These are phyloP conservation scores for Dryomyza anilis DNA, from an alignment of 2,888 invertebrate species.

Conservation along the genomic window DNA sequence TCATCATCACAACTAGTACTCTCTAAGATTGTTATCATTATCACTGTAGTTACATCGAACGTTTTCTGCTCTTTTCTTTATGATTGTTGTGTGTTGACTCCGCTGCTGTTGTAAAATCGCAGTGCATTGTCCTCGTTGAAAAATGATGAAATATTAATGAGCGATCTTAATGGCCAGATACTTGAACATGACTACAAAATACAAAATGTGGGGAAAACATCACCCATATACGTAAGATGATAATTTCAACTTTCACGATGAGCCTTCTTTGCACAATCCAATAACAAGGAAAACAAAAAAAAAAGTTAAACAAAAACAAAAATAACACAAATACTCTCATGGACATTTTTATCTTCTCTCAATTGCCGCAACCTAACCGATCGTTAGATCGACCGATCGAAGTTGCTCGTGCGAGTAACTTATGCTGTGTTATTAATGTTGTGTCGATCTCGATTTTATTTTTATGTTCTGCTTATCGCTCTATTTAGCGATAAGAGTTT, in stretches of 20 bases:
- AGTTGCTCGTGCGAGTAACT: no score
- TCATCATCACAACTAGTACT: no score
- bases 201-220: no score
- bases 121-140: slow-evolving; percentile 12
- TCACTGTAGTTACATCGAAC: background rate
- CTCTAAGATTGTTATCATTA: slow-evolving; percentile 27
- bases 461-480: no score
- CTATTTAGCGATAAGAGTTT: background rate
- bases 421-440: no score
- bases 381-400: background rate
- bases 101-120: background rate
- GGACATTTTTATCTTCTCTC: slow-evolving; percentile 15
- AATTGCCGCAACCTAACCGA: background rate
- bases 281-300: no score
- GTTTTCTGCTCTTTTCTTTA: background rate
- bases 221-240: slow-evolving; percentile 4
- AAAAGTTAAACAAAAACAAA: no score
- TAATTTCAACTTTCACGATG: slow-evolving; percentile 20
- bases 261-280: no score
- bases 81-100: background rate
- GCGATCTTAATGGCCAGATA: slow-evolving; percentile 17
- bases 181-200: background rate
- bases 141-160: slow-evolving; percentile 15
- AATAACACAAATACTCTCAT: no score
- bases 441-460: no score